phyloP scores from a whole-genome alignment of 2,888 invertebrate genomes.

The Patella ulyssiponensis region DNA sequence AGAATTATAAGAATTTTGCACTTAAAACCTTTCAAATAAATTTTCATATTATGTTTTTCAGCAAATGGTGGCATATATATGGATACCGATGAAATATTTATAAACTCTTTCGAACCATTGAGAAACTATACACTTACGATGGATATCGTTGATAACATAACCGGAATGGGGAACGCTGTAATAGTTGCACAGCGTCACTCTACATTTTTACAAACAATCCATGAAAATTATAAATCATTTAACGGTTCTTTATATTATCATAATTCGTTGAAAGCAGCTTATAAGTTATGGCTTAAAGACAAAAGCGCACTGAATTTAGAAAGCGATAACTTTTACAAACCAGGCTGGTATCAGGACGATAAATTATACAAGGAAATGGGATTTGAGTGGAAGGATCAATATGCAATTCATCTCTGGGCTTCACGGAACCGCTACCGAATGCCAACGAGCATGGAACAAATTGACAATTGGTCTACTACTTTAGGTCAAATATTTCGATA shows the following conservation, averaged over 20 bases:
- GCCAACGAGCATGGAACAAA: constrained; percentile 12
- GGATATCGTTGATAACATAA: constrained; percentile 29
- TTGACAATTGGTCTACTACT: constrained; percentile 21
- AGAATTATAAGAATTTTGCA: too few relatives aligned
- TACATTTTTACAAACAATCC: constrained; percentile 25
- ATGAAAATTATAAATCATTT: constrained; percentile 22
- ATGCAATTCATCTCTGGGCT: constrained; percentile 28
- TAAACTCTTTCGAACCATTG: constrained; percentile 22
- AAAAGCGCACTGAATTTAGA: constrained; percentile 20
- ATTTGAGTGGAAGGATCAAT: constrained; percentile 20
- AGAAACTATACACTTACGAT: constrained; percentile 21
- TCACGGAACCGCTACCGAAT: constrained; percentile 12
- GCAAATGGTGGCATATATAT: constrained; percentile 32
- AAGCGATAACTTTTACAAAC: constrained; percentile 23
- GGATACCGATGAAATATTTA: constrained; percentile 31
- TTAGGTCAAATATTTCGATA: constrained; percentile 24
- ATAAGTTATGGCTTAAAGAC: constrained; percentile 20
- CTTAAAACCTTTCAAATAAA: too few relatives aligned
- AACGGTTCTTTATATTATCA: constrained; percentile 8
- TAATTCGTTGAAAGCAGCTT: constrained; percentile 22
- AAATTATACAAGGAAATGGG: constrained; percentile 17
- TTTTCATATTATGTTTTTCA: constrained; percentile 8
- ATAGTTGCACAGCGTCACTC: constrained; percentile 23
- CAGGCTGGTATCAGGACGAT: constrained; percentile 29
- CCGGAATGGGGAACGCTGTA: constrained; percentile 34